Percentiles rank a stretch among this genome's conserved stretches.
phyloP scores from a whole-genome alignment of 30 jellyfish, hydroid and myxozoan genomes.

The Aurelia aurita complex sp. Pacific region DNA sequence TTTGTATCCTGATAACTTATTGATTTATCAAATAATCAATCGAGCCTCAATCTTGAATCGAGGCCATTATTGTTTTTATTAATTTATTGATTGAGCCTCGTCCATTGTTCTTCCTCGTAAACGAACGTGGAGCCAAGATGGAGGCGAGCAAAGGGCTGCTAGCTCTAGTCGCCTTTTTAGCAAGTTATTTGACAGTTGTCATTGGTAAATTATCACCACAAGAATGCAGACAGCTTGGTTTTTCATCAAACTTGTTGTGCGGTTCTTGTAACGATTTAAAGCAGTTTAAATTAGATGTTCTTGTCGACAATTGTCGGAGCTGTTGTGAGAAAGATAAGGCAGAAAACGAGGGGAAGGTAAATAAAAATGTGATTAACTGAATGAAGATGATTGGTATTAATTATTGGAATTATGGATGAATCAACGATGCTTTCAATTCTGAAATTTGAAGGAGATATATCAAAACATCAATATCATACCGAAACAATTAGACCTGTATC shows the following conservation, averaged over 20 bases:
- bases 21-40: neutral
- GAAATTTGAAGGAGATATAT: too few relatives aligned
- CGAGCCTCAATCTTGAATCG: conserved; percentile 1
- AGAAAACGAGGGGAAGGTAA: conserved; percentile 82
- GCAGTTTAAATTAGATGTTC: conserved; percentile 69
- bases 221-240: conserved; percentile 83
- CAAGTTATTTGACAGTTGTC: conserved; percentile 36
- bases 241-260: conserved; percentile 83
- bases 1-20: neutral
- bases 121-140: conserved; percentile 9
- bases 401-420: too few relatives aligned
- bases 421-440: too few relatives aligned
- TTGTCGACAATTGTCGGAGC: conserved; percentile 72
- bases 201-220: conserved; percentile 72
- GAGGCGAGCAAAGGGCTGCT: conserved; percentile 12
- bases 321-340: conserved; percentile 92
- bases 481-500: too few relatives aligned
- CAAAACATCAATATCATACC: too few relatives aligned
- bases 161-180: conserved; percentile 45
- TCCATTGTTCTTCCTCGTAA: neutral
- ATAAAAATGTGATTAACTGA: too few relatives aligned
- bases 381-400: too few relatives aligned
- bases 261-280: conserved; percentile 89
- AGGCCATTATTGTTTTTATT: neutral
- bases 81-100: too few relatives aligned